Conservation (phyloP, 2,888 invertebrate species). For the Metellina segmentata region DNA sequence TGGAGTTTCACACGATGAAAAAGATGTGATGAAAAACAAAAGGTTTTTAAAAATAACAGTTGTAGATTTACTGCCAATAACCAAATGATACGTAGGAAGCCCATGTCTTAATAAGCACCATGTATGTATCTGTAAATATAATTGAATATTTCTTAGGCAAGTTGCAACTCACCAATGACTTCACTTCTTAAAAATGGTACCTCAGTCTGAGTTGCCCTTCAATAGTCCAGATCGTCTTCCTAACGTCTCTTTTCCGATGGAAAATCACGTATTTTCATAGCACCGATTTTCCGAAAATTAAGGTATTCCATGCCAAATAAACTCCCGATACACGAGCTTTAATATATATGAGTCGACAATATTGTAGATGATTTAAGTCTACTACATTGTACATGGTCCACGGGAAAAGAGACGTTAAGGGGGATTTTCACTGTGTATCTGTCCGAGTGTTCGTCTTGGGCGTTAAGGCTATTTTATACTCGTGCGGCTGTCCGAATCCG, state of each 20-base stretch:
- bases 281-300: constrained; percentile 31
- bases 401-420: constrained; percentile 61
- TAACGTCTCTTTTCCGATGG: constrained; percentile 55
- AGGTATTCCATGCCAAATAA: constrained; percentile 64
- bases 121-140: constrained; percentile 76
- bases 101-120: constrained; percentile 73
- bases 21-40: constrained; percentile 43
- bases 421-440: constrained; percentile 26
- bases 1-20: constrained; percentile 52
- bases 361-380: constrained; percentile 45
- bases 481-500: not conserved
- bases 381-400: constrained; percentile 26
- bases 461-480: not conserved
- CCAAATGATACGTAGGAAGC: constrained; percentile 74
- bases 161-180: constrained; percentile 73
- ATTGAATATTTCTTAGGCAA: constrained; percentile 62
- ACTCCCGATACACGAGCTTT: constrained; percentile 69
- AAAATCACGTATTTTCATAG: constrained; percentile 70
- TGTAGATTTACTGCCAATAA: constrained; percentile 72
- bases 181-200: constrained; percentile 37
- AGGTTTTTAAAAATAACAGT: constrained; percentile 42
- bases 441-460: constrained; percentile 35
- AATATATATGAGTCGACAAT: constrained; percentile 50
- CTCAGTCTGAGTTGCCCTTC: constrained; percentile 60
- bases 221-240: constrained; percentile 34